phyloP scores from a whole-genome alignment of 2,113 vertebrate species.

The Sturnira hondurensis region DNA sequence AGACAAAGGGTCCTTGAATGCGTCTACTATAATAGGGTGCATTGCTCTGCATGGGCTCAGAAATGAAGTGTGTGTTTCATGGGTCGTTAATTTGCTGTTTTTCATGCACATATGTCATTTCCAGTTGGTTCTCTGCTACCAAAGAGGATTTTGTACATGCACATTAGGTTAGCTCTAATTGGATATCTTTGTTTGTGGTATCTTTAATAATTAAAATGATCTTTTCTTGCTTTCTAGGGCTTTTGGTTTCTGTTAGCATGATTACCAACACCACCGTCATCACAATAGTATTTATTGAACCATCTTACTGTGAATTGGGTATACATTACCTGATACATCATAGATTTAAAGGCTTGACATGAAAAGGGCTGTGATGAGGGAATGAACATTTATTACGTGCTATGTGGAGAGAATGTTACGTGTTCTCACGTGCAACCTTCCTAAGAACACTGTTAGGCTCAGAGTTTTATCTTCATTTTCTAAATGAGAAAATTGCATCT shows the following conservation, averaged over 20 bases:
- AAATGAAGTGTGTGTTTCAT: slow-evolving; percentile 17
- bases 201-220: not conserved
- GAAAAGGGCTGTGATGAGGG: not conserved
- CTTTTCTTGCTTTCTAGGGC: not conserved
- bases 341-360: not conserved
- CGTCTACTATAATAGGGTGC: not conserved
- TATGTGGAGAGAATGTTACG: not conserved
- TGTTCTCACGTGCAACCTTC: not conserved
- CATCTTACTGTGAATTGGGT: not conserved
- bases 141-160: not conserved
- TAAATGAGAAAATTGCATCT: not conserved
- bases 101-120: slow-evolving; percentile 17
- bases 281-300: not conserved
- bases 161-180: not conserved
- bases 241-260: not conserved
- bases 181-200: not conserved
- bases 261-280: not conserved
- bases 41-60: not conserved
- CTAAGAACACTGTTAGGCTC: not conserved
- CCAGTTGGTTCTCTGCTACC: not conserved
- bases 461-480: not conserved
- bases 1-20: not conserved
- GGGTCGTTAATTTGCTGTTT: slow-evolving; percentile 44
- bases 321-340: not conserved
- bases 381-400: not conserved